Evolutionary conservation across 2,797 vertebrate species (phyloP).

Genomic region (Melanotaenia nigrans): DNA sequence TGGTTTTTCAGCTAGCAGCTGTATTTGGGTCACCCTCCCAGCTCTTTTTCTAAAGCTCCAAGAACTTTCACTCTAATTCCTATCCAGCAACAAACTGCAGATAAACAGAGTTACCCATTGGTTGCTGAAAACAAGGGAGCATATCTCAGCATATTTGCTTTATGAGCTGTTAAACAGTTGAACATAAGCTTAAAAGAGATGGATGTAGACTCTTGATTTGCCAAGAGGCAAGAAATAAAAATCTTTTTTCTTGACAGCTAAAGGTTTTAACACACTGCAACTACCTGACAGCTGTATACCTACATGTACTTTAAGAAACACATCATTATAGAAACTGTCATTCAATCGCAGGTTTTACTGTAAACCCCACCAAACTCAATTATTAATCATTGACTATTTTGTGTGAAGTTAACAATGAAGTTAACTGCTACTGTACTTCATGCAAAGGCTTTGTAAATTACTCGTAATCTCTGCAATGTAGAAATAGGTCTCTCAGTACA

Average conservation of each 20-base stretch:
- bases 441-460: background rate
- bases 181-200: background rate
- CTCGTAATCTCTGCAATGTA: background rate
- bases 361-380: background rate
- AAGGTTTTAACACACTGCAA: background rate
- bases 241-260: background rate
- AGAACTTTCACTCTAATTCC: constrained; percentile 8
- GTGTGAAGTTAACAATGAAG: background rate
- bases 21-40: constrained; percentile 18
- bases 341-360: background rate
- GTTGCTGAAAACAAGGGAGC: background rate
- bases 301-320: background rate
- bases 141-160: background rate
- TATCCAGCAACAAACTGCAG: constrained; percentile 5
- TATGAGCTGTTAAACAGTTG: background rate
- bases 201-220: background rate
- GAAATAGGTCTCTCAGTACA: background rate
- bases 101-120: background rate
- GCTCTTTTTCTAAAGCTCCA: constrained; percentile 4
- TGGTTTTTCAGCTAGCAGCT: background rate
- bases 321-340: background rate
- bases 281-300: background rate
- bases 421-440: background rate
- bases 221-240: background rate
- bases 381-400: background rate